phyloP scores from a whole-genome alignment of 2,888 invertebrate genomes.

The Pammene fasciana region DNA sequence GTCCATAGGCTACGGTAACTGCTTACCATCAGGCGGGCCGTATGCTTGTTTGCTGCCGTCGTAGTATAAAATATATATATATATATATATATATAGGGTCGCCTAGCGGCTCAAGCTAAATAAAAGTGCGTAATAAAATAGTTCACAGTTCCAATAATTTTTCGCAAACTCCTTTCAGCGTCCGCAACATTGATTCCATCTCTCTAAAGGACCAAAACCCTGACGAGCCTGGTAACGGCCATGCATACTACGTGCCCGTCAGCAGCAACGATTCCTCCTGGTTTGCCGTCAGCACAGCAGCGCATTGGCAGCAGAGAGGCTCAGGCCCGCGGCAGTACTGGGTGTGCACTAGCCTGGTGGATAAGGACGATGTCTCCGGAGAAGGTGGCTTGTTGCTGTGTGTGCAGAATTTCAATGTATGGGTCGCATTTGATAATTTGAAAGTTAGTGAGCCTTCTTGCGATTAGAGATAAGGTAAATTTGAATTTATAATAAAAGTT shows the following conservation, averaged over 20 bases:
- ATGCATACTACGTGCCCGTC: conserved; percentile 54
- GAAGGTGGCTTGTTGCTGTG: conserved; percentile 60
- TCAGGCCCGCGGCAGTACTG: conserved; percentile 52
- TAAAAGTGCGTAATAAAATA: too few relatives aligned
- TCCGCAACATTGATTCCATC: conserved; percentile 57
- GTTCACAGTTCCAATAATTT: too few relatives aligned
- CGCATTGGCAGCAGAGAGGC: conserved; percentile 58
- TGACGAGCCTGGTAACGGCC: neutral
- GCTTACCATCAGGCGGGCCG: too few relatives aligned
- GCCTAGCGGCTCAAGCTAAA: too few relatives aligned
- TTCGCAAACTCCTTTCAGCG: conserved; percentile 50
- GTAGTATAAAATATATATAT: too few relatives aligned
- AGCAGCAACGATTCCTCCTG: conserved; percentile 53
- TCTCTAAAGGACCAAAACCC: conserved; percentile 3
- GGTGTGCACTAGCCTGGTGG: conserved; percentile 59
- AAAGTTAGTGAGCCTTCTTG: conserved; percentile 67
- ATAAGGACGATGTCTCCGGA: conserved; percentile 47
- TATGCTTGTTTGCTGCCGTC: too few relatives aligned
- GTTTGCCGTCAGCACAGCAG: conserved; percentile 66
- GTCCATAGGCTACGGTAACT: too few relatives aligned
- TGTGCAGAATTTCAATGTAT: conserved; percentile 56
- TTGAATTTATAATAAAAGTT: neutral
- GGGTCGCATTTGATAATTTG: conserved; percentile 64
- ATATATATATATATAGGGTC: too few relatives aligned
- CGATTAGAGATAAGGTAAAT: conserved; percentile 29